phyloP scores from a whole-genome alignment of 2,888 invertebrate genomes.

The Temnothorax rugatulus region DNA sequence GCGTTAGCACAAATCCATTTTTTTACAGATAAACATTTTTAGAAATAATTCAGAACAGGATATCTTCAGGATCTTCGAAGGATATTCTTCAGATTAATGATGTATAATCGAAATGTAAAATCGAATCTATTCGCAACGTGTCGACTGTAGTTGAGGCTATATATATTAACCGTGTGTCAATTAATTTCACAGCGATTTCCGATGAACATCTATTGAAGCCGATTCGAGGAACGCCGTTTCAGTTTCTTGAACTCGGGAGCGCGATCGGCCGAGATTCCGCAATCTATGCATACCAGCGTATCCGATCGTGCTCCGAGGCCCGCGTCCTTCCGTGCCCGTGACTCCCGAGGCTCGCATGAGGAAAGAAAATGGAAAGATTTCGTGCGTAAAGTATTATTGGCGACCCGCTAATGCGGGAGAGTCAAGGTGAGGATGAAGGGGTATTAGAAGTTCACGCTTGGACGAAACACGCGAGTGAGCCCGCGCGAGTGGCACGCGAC shows the following conservation, averaged over 20 bases:
- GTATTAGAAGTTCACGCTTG: conserved; percentile 79
- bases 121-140: background rate
- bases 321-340: conserved; percentile 68
- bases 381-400: conserved; percentile 79
- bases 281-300: conserved; percentile 65
- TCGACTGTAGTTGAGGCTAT: background rate
- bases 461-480: conserved; percentile 80
- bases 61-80: too few relatives aligned
- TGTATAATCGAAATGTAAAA: background rate
- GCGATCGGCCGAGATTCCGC: conserved; percentile 58
- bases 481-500: conserved; percentile 79
- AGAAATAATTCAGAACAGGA: background rate
- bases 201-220: background rate
- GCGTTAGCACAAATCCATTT: background rate
- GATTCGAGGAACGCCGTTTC: background rate
- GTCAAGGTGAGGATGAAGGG: conserved; percentile 80
- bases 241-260: conserved; percentile 42
- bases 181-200: background rate
- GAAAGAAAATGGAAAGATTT: conserved; percentile 76
- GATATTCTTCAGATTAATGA: background rate
- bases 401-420: conserved; percentile 75
- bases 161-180: background rate
- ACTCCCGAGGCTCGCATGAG: conserved; percentile 70
- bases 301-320: conserved; percentile 21
- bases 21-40: background rate